A percentile compares a stretch with the other conserved stretches of the same genome.
These are phyloP conservation scores for Hemibagrus wyckioides DNA, from an alignment of 2,113 vertebrate species.

Conservation along the genomic window DNA sequence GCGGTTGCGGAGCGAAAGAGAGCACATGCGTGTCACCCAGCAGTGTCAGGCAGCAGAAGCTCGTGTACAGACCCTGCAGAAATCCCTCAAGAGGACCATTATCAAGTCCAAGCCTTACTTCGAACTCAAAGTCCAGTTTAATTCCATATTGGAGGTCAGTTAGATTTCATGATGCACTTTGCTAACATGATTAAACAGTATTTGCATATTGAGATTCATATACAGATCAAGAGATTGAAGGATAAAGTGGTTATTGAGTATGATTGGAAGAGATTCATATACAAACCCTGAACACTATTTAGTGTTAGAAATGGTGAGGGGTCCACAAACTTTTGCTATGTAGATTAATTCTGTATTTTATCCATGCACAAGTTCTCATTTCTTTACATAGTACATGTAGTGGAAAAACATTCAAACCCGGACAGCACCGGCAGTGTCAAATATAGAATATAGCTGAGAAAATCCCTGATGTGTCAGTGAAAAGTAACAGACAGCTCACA, in stretches of 20 bases:
- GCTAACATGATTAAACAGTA: neutral
- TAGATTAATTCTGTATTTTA: neutral
- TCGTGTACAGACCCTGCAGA: slow-evolving; percentile 86
- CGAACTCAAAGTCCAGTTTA: slow-evolving; percentile 91
- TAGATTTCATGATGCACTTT: neutral
- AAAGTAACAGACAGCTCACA: neutral
- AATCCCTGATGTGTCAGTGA: neutral
- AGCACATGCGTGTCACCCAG: slow-evolving; percentile 88
- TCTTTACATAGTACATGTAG: neutral
- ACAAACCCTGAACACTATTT: neutral
- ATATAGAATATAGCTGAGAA: neutral
- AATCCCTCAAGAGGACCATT: slow-evolving; percentile 86
- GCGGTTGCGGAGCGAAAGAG: slow-evolving; percentile 85
- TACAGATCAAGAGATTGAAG: neutral
- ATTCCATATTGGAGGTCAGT: slow-evolving; percentile 86
- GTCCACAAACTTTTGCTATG: neutral
- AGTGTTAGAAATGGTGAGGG: neutral
- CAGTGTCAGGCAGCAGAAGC: slow-evolving; percentile 89
- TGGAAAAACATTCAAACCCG: neutral
- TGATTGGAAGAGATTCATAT: neutral
- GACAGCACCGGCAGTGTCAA: neutral
- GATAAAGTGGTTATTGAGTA: neutral
- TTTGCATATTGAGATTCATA: neutral
- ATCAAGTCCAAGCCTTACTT: slow-evolving; percentile 93
- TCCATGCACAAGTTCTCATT: neutral